A percentile compares a stretch with the other conserved stretches of the same genome.
phyloP scores from a whole-genome alignment of 2,888 invertebrate species.

The Xanthia togata region DNA sequence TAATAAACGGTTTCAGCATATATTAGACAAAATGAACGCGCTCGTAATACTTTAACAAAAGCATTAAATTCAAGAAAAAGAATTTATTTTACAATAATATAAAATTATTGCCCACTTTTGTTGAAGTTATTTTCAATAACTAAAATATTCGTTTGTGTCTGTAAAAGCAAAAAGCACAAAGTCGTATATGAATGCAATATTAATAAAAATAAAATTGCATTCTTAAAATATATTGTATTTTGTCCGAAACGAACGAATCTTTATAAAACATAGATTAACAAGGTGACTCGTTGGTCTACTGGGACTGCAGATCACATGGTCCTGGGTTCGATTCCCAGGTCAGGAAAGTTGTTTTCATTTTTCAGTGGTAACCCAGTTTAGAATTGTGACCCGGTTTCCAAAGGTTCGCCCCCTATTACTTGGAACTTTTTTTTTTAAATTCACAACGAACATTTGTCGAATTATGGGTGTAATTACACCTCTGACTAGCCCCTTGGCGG shows the following conservation, averaged over 20 bases:
- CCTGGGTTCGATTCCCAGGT: not conserved
- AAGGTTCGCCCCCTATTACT: not conserved
- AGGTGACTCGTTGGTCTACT: not conserved
- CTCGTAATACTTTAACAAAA: not conserved
- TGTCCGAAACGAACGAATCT: not conserved
- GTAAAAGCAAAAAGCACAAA: not conserved
- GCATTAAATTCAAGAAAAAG: not conserved
- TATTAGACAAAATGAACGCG: not conserved
- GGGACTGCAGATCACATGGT: not conserved
- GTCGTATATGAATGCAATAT: not conserved
- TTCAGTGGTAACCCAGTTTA: not conserved
- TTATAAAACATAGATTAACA: not conserved
- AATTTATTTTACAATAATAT: not conserved
- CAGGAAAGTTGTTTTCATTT: not conserved
- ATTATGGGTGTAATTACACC: not conserved
- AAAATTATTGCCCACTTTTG: not conserved
- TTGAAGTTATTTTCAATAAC: constrained; percentile 10
- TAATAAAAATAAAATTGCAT: not conserved
- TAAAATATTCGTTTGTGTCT: constrained; percentile 3
- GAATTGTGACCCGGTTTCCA: not conserved
- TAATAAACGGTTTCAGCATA: too few species aligned
- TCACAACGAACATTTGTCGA: not conserved
- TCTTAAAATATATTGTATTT: not conserved
- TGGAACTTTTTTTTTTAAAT: not conserved
- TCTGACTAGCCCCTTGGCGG: not conserved